These are phyloP conservation scores for Caloenas nicobarica DNA, from an alignment of 2,113 vertebrate genomes.

Conservation along the genomic window DNA sequence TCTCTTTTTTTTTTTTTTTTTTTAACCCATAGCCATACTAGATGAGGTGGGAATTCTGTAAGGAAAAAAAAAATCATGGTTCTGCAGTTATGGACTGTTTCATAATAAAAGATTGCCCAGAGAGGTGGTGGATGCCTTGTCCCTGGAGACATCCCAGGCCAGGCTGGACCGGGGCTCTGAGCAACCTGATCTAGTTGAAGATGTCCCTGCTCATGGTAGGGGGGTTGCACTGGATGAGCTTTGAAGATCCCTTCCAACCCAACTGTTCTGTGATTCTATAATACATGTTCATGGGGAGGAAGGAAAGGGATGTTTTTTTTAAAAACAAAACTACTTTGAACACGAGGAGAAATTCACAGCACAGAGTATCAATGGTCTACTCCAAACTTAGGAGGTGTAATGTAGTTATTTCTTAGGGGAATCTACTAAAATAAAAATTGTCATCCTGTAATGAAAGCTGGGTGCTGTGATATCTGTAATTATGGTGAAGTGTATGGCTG, in stretches of 20 bases:
- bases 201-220: too few relatives aligned
- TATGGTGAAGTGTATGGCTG: neutral
- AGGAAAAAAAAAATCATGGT: neutral
- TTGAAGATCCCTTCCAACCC: too few relatives aligned
- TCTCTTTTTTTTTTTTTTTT: neutral
- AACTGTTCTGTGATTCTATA: too few relatives aligned
- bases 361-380: neutral
- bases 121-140: too few relatives aligned
- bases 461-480: neutral
- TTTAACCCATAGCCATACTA: neutral
- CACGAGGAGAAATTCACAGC: neutral
- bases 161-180: too few relatives aligned
- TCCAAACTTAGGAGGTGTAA: neutral
- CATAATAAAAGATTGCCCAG: neutral
- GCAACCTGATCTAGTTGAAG: too few relatives aligned
- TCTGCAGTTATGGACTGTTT: neutral
- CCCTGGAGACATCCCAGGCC: too few relatives aligned
- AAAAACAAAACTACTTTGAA: neutral
- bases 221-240: too few relatives aligned
- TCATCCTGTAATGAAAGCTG: neutral
- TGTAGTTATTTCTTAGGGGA: neutral
- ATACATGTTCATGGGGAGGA: neutral
- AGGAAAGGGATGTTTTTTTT: neutral
- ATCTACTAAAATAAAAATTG: neutral
- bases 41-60: neutral